Base-by-base conservation (phyloP, 2,797 vertebrate species). In the Chrysocyon brachyurus region DNA sequence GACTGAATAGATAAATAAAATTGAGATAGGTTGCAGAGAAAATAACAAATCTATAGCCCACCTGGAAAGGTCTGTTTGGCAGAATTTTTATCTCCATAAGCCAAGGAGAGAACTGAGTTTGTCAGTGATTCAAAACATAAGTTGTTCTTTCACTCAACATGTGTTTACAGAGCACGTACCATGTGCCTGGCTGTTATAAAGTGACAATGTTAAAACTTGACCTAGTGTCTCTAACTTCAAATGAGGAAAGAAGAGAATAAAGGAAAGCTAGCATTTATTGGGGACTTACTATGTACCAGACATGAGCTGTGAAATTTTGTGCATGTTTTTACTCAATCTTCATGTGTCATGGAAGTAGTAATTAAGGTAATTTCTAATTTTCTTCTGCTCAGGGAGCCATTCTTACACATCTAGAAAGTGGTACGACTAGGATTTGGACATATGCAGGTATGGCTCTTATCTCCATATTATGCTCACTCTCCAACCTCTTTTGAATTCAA, bases 61-160 rank as follows among this genome's bases (percentile, higher is more conserved):
- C 22, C 68, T 66, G 19, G 57, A n/a, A 79, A 75, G 49, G 24
- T 90, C 12, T 85, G 7, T 83, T 72, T 87, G 52, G 64, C 33
- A 81, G 84, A 90, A 90, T 81, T 87, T 91, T 84, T 78, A 77
- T 92, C 77, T 96, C 66, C 92, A 61, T 21, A 56, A 90, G 31
- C 36, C 89, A 96, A 86, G 63, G 56, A 90, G 82, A 90, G 72
- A 83, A 72, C 10, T 16, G 56, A 83, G 75, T 96, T 83, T 92
- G 91, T 78, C 92, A 82, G 22, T 16, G 24, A 90, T 19, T 57
- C 66, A 72, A 72, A 85, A 77, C 66, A 22, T 28, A 84, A 89
- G 73, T 87, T 66, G 94, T 33, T 81, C 63, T 87, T 95, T 68
- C 36, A 24, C 16, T 75, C 83, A 61, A 4, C 9, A 16, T 90